phyloP scores from a whole-genome alignment of 1,140 invertebrate genomes.

The Lepidostoma basale region DNA sequence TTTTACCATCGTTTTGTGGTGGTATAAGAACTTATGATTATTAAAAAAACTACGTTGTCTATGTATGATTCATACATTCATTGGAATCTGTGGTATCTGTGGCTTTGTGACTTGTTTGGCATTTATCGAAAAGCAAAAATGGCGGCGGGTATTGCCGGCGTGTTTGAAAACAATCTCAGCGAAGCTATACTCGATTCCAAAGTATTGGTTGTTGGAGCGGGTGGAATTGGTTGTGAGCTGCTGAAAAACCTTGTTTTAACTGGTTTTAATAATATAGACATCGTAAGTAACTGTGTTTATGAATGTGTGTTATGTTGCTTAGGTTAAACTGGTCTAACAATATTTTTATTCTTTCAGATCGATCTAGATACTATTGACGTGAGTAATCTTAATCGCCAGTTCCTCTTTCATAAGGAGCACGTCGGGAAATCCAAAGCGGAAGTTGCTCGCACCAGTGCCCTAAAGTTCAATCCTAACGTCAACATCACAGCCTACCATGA shows the following conservation, averaged over 20 bases:
- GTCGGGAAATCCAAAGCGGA: conserved; percentile 95
- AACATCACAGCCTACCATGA: conserved; percentile 91
- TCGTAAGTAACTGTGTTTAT: conserved; percentile 70
- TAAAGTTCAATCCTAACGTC: conserved; percentile 87
- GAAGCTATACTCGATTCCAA: conserved; percentile 63
- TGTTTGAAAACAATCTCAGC: conserved; percentile 66
- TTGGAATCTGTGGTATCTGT: too few species aligned
- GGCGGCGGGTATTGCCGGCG: conserved; percentile 68
- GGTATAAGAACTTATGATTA: too few species aligned
- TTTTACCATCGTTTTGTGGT: too few species aligned
- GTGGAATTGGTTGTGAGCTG: conserved; percentile 98
- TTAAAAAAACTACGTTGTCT: too few species aligned
- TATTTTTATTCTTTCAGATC: conserved; percentile 74
- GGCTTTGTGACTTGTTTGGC: too few species aligned
- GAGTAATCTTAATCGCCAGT: conserved; percentile 98
- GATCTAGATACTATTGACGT: conserved; percentile 99
- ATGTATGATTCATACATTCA: too few species aligned
- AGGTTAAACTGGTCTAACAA: conserved; percentile 16
- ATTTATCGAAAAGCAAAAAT: too few species aligned
- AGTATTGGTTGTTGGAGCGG: conserved; percentile 92
- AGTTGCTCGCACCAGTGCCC: conserved; percentile 87
- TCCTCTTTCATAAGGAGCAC: conserved; percentile 96
- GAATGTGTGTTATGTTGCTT: background rate
- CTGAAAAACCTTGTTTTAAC: conserved; percentile 96
- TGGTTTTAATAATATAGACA: conserved; percentile 92